phyloP scores from a whole-genome alignment of 2,113 vertebrate genomes.

The Zeus faber region DNA sequence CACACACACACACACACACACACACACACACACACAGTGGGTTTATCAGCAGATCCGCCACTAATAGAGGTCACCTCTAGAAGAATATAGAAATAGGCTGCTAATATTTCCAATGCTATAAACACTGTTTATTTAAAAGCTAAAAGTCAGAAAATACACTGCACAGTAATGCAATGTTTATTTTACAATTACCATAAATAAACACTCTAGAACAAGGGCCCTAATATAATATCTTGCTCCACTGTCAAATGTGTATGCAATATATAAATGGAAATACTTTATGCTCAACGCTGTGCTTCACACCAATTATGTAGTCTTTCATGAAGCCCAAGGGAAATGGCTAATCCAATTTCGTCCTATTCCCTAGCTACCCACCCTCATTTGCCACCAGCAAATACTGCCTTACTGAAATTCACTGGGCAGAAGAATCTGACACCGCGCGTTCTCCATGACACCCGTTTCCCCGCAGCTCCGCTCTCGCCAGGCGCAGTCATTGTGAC shows the following conservation, averaged over 20 bases:
- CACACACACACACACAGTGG: conserved; percentile 11
- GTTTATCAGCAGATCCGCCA: conserved; percentile 8
- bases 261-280: conserved; percentile 3
- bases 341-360: conserved; percentile 56
- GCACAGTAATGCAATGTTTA: conserved; percentile 21
- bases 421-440: too few species aligned
- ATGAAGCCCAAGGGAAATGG: conserved; percentile 37
- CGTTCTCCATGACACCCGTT: too few species aligned
- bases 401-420: too few species aligned
- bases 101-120: too few species aligned
- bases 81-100: too few species aligned
- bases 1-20: conserved; percentile 2
- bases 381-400: conserved; percentile 39
- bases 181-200: conserved; percentile 36
- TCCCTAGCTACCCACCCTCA: conserved; percentile 35
- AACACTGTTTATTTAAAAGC: too few species aligned
- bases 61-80: too few species aligned
- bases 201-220: conserved; percentile 12
- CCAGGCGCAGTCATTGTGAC: too few species aligned
- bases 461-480: too few species aligned
- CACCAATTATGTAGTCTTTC: conserved; percentile 49
- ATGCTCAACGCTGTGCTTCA: conserved; percentile 24
- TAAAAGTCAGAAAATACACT: conserved; percentile 16
- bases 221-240: conserved; percentile 3
- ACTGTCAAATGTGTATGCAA: conserved; percentile 13